A percentile compares a stretch with the other conserved stretches of the same genome.
Evolutionary conservation across 2,797 vertebrate species (phyloP).

Genomic region (Pagetopsis macropterus): DNA sequence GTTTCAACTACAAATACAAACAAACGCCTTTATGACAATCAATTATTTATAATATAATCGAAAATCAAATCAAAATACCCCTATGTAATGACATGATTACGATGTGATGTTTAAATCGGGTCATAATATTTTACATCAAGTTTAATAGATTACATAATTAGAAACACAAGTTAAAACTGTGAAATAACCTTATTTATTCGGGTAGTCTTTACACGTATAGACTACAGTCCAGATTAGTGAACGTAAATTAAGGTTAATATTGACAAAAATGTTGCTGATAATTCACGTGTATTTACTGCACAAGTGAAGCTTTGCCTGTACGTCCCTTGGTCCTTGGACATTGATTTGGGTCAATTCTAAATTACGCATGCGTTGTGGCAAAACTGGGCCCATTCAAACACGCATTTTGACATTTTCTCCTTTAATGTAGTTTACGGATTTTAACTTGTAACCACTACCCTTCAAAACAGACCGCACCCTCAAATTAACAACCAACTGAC

Average conservation of each 20-base stretch:
- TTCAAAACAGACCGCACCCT: background rate
- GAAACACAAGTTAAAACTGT: background rate
- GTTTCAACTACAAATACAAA: background rate
- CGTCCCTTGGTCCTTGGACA: no score
- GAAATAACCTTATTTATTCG: no score
- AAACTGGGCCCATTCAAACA: background rate
- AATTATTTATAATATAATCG: background rate
- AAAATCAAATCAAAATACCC: background rate
- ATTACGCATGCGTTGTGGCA: conserved; percentile 28
- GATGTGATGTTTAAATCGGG: background rate
- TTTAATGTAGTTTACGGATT: background rate
- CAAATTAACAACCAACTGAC: background rate
- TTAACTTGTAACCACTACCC: background rate
- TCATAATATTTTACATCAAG: no score
- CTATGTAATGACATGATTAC: no score
- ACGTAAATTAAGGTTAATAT: background rate
- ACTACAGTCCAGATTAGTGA: no score
- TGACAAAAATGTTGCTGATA: background rate
- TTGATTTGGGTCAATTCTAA: background rate
- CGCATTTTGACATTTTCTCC: background rate
- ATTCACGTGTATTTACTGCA: background rate
- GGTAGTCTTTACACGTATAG: no score
- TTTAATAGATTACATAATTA: no score
- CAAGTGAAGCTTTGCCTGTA: background rate
- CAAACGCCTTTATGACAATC: background rate